Evolutionary conservation across 2,113 vertebrate genomes (phyloP).

Genomic region (Beaufortia kweichowensis): DNA sequence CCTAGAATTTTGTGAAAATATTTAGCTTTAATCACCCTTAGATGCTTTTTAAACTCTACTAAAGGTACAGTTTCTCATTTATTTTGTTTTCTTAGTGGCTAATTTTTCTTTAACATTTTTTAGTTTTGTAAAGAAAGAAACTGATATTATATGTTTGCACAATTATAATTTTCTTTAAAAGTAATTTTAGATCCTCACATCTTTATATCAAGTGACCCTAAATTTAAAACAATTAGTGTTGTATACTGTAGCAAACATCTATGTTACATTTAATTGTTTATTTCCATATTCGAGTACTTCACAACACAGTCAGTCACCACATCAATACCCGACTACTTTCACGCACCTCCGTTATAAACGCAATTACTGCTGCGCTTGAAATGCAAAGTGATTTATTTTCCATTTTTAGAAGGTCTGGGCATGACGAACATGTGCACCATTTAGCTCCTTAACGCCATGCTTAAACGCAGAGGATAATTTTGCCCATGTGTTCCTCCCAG

Average conservation of each 20-base stretch:
- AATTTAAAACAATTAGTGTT: no score
- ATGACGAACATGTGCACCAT: constrained; percentile 31
- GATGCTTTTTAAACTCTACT: no score
- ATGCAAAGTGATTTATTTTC: constrained; percentile 32
- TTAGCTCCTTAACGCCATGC: constrained; percentile 34
- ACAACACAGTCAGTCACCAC: neutral
- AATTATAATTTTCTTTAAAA: no score
- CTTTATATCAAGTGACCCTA: no score
- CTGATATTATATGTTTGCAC: no score
- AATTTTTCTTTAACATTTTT: no score
- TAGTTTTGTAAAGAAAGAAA: no score
- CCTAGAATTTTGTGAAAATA: no score
- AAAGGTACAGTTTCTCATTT: no score
- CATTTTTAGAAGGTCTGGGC: constrained; percentile 13
- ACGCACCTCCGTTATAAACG: neutral
- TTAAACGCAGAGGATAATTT: constrained; percentile 36
- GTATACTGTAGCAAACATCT: neutral
- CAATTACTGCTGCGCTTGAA: constrained; percentile 8
- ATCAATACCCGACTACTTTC: neutral
- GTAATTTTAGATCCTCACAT: no score
- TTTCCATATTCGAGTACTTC: neutral
- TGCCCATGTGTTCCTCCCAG: constrained; percentile 46
- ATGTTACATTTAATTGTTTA: neutral
- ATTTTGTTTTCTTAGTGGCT: no score
- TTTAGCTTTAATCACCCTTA: no score